These are phyloP conservation scores for Tuberolachnus salignus DNA, from an alignment of 2,888 invertebrate genomes.

Conservation along the genomic window DNA sequence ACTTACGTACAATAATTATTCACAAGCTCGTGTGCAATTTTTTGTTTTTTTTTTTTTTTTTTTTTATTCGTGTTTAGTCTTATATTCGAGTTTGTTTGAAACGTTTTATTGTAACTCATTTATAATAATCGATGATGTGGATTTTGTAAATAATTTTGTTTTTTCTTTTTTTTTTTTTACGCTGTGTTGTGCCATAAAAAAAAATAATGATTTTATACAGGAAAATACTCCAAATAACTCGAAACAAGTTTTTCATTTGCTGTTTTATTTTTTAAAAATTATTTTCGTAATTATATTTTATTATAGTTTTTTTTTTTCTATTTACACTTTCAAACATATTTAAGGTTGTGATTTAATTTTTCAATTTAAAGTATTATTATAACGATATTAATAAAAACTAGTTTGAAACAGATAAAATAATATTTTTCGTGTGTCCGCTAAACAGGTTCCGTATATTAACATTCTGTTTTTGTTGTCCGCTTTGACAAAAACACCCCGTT, in stretches of 20 bases:
- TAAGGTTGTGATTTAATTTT: constrained; percentile 56
- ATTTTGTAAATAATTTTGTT: constrained; percentile 13
- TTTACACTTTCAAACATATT: constrained; percentile 30
- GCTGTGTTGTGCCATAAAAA: constrained; percentile 44
- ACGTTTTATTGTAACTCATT: constrained; percentile 46
- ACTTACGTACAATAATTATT: background rate
- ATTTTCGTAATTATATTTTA: background rate
- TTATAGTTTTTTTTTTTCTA: constrained; percentile 30
- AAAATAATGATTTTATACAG: constrained; percentile 39
- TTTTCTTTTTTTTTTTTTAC: constrained; percentile 42
- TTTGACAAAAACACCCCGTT: too few species aligned
- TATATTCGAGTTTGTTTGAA: constrained; percentile 49
- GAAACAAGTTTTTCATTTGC: constrained; percentile 8
- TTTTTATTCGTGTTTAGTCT: constrained; percentile 38
- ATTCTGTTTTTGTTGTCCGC: too few species aligned
- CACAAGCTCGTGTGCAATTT: constrained; percentile 44
- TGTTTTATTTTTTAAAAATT: constrained; percentile 32
- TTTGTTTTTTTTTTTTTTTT: constrained; percentile 37
- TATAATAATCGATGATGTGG: constrained; percentile 34
- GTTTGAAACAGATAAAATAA: constrained; percentile 39
- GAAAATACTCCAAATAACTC: constrained; percentile 32
- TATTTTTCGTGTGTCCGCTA: background rate
- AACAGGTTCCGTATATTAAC: too few species aligned
- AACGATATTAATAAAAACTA: constrained; percentile 49
- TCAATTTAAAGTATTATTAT: constrained; percentile 48